Base-by-base conservation (phyloP, 2,888 invertebrate species). In the Beris chalybata region DNA sequence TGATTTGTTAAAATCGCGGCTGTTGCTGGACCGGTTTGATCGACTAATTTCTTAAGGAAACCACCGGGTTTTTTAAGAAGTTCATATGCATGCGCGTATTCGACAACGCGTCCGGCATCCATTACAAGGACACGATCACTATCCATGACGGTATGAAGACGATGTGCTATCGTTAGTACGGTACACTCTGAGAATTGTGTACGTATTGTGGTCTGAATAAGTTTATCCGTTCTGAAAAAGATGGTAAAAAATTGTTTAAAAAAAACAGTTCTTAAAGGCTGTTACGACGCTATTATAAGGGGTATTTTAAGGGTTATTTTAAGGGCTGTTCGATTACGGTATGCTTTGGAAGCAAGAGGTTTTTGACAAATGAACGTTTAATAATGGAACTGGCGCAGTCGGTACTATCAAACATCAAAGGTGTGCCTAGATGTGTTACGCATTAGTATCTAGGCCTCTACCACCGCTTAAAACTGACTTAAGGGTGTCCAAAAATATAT, bases 61-160 rank as follows among this genome's bases (percentile, higher is more conserved):
- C 89, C 87, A 3, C 80, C 77, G 22, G 82, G 79, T 43, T 81
- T 79, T 30, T 86, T 81, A 31, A 91, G 75, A 47, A 92, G 76
- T 72, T 86, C 82, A 75, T 86, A 86, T 0, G 96, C 93, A 74
- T 90, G 88, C 9, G 90, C 92, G 53, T 89, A 87, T 78, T 96
- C 95, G 9, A 86, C 87, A 57, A 87, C 83, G 32, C 78, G 77
- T 0, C 92, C 92, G 30, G 84, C 83, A 73, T 93, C 91, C 87
- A 95, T 89, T 0, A 95, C 94, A 71, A 95, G 79, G 47, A 95
- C 89, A 71, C 89, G 85, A 79, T 95, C 93, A 2, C 92, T 90
- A 77, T 95, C 95, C 82, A 96, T 95, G 47, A 96, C 91, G 0
- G 95, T 95, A 77, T 95, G 90, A 66, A 96, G 81, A 9, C 95